A percentile compares a stretch with the other conserved stretches of the same genome.
Evolutionary conservation across 2,113 vertebrate genomes (phyloP).

Genomic region (Melanerpes aurifrons): DNA sequence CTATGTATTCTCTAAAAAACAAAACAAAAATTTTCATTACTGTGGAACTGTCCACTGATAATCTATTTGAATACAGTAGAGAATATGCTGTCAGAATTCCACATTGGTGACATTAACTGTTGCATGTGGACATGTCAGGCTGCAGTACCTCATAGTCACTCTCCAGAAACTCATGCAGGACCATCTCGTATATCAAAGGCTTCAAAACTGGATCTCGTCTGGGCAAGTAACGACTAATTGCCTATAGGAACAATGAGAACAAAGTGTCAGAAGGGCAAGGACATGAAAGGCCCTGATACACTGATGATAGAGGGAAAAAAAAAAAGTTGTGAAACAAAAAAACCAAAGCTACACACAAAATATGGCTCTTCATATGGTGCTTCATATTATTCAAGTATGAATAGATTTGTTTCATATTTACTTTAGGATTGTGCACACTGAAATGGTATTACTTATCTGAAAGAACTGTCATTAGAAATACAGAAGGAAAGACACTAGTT

Average conservation of each 20-base stretch:
- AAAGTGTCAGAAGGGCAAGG: background rate
- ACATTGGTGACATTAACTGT: background rate
- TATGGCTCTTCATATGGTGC: background rate
- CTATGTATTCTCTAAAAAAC: background rate
- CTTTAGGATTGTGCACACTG: background rate
- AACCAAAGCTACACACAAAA: background rate
- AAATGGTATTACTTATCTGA: background rate
- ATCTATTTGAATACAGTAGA: background rate
- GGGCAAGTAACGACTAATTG: slow-evolving; percentile 95
- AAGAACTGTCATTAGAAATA: background rate
- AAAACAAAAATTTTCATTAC: background rate
- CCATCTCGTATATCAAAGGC: slow-evolving; percentile 98
- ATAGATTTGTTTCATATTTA: background rate
- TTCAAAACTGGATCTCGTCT: slow-evolving; percentile 93
- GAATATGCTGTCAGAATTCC: background rate
- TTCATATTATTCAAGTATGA: background rate
- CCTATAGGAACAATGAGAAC: slow-evolving; percentile 72
- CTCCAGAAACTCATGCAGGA: slow-evolving; percentile 95
- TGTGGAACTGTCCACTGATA: background rate
- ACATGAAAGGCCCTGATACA: background rate
- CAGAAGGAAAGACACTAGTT: background rate
- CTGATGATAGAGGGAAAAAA: background rate
- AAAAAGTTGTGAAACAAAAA: background rate
- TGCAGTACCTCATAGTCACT: slow-evolving; percentile 92
- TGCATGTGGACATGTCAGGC: background rate